Base-by-base conservation (phyloP, 2,888 invertebrate genomes). In the Orthosia gothica region DNA sequence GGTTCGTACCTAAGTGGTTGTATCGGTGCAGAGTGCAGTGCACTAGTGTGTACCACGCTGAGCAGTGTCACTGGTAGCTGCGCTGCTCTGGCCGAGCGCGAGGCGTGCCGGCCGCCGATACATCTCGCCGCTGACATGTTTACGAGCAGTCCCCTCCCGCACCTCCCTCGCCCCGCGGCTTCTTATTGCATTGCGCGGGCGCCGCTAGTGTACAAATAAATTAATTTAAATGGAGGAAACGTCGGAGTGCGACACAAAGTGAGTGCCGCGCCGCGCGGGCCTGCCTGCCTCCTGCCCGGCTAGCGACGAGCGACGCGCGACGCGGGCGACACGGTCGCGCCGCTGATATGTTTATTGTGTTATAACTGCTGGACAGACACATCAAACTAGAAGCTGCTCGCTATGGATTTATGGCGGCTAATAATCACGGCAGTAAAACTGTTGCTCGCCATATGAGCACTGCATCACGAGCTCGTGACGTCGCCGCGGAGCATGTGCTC, bases 91-190 rank as follows among this genome's bases (percentile, higher is more conserved):
- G 71, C 70, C 64, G 85, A 40, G 40, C 1, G 7, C 40, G 7
- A 87, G 91, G 90, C 88, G 89, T 86, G 83, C 85, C 86, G 87
- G 81, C 83, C 71, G 87, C 80, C 89, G 80, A 91, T 92, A 87
- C 89, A 88, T 94, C 92, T 92, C 91, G 76, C 67, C 85, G 80
- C 81, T 93, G 95, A 94, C 95, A 93, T 94, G 89, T 94, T 94
- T 93, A 94, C 91, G 93, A 93, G 89, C 86, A 65, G 59, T 71
- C 76, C 81, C 82, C 81, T 73, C 54, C 76, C 76, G 73, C 82
- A 81, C 68, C 58, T 62, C 62, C 58, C 40, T 57, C 74, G n/a
- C 73, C 68, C 71, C 72, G 74, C 20, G 71, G 67, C 83, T 76
- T 90, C 89, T 89, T 89, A 88, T 91, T 91, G 93, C 93, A 91